Base-by-base conservation (phyloP, 2,797 vertebrate genomes). In the Staurois parvus region DNA sequence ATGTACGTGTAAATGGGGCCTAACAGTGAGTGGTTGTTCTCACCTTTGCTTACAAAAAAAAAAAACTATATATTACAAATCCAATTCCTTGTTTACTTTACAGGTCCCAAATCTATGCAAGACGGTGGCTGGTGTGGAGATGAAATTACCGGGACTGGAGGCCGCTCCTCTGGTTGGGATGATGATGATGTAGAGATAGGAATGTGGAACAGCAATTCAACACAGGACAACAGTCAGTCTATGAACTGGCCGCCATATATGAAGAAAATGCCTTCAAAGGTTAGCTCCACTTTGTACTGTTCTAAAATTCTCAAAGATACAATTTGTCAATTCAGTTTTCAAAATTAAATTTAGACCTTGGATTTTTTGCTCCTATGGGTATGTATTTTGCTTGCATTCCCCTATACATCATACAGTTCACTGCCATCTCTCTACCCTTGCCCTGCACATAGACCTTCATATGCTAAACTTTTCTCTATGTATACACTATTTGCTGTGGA, bases 131-230 rank as follows among this genome's bases (percentile, higher is more conserved):
- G 98, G 98, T 94, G 96, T 89, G 94, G 96, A 84, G 97, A 98
- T 40, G 96, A 97, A 4, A 93, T 92, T 88, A 93, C 96, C 7
- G 91, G 96, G 94, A 78, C 94, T 66, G 93, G 94, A 75, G 90
- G 91, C 82, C 92, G 94, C 84, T 92, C 92, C 83, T 95, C 94
- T 95, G 98, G 97, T 97, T 97, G 98, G 90, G 98, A 97, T 82
- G 97, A 99, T 81, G 98, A 98, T 75, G 97, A 98, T 88, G 97
- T 98, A 0, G 98, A 99, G 94, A 98, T 99, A 52, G 98, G 98
- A 89, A 98, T 98, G 96, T 99, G 98, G 98, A 98, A 95, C 89
- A 97, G 97, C 89, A 89, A 93, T 89, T 94, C 97, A 59, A 96
- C 97, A 87, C 98, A 98, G 91, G 98, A 96, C 92, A 95, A 92